Evolutionary conservation across 2,888 invertebrate species (phyloP), one percentile per base, ranked within the genome.

Genomic region (Agrilus cyanescens): DNA sequence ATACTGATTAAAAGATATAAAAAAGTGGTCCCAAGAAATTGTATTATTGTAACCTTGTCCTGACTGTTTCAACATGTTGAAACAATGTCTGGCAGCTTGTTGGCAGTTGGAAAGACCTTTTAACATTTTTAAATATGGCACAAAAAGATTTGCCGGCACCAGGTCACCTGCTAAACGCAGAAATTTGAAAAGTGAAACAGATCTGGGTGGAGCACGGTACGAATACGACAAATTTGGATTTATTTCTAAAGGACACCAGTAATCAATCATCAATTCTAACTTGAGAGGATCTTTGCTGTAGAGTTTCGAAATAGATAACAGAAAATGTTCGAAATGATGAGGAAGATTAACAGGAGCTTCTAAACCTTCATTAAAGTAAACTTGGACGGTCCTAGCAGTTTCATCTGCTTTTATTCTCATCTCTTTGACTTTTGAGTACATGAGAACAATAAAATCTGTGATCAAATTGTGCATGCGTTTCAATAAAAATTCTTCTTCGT

Each of bases 391-490:
- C 45, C 87, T 76, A 12, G 88, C 85, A 2, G 84, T 82, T 65
- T 96, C 95, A 65, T 95, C 94, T 0, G 91, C 93, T 53, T 85
- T 74, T 55, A 81, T 82, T 38, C 85, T 71, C 46, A 89, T 66
- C 60, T 88, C 87, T 54, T 85, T 85, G 0, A 87, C 78, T 76
- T 93, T 94, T 37, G 90, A 75, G 41, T 93, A 94, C 88, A 94
- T 88, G 41, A 86, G 76, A 48, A 87, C 82, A 37, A 96, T 88
- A 57, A 96, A 94, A 67, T 95, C 94, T 0, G 90, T 88, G 40
- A 95, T 73, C 7, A 95, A 70, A 12, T 78, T 74, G 67, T 96
- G 95, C 36, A 94, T 69, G 35, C 88, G 76, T 15, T 85, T 76
- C 54, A 86, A 74, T 58, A 89, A 85, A 62, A 89, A 91, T 65